Base-by-base conservation (phyloP, 2,113 vertebrate species). In the Gambusia holbrooki region DNA sequence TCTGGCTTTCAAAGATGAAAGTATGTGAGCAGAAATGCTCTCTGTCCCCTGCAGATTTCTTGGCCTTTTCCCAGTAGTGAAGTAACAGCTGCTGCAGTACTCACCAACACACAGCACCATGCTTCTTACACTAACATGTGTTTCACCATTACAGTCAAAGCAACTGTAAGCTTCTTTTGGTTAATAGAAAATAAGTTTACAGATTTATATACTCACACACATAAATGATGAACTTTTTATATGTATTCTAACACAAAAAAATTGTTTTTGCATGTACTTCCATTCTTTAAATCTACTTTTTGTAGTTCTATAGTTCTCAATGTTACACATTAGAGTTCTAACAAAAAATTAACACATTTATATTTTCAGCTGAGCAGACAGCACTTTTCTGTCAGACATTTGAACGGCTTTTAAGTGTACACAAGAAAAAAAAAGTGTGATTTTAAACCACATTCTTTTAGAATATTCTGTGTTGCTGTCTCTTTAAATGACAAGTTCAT, bases 21-120 rank as follows among this genome's bases (percentile, higher is more conserved):
- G 62, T 33, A 79, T 54, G 80, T 80, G 76, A 71, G 62, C 45
- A n/a, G 22, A 27, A 4, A 19, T 33, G 54, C 19, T 58, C 51
- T 58, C 25, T 58, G 51, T 17, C 25, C 70, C 62, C 74, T 75
- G 72, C 80, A 77, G 74, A 84, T 40, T 33, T 70, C 33, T 65
- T 74, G 82, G 66, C 75, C 32, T 2, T 25, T 71, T 66, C 68
- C 79, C 78, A 61, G 35, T 79, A 85, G 86, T 66, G 69, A 70
- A 81, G 76, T 51, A 86, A 92, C 91, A 93, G 89, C 92, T 92
- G 92, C 71, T 86, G 69, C 68, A 73, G 71, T 79, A 70, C 69
- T 77, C 67, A 66, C 71, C 66, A 40, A 65, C 42, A 58, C 70
- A 25, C 54, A 37, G 40, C 71, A 69, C 78, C 71, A 71, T 32